Percentiles rank a stretch among this genome's conserved stretches.
These are phyloP conservation scores for Nebria salina DNA, from an alignment of 2,888 invertebrate species.

Conservation along the genomic window DNA sequence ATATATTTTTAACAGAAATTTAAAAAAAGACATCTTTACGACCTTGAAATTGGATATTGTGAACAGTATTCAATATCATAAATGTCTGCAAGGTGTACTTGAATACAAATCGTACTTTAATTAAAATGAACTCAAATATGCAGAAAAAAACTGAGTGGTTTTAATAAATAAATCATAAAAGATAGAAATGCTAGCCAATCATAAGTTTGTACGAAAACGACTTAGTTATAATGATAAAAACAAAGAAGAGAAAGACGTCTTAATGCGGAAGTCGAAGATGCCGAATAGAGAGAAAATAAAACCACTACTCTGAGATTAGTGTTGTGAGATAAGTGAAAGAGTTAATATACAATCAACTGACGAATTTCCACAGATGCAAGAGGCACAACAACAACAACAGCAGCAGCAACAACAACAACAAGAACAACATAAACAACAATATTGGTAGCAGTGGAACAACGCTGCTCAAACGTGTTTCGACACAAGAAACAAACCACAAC, in stretches of 20 bases:
- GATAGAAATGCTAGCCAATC: neutral
- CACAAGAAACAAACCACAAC: conserved; percentile 7
- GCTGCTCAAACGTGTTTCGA: conserved; percentile 5
- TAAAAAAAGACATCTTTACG: too few species aligned
- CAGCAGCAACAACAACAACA: neutral
- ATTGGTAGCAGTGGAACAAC: conserved; percentile 11
- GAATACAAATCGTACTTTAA: too few species aligned
- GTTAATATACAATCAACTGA: neutral
- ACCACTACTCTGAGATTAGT: neutral
- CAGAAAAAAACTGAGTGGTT: too few species aligned
- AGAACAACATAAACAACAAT: neutral
- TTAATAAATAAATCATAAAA: too few species aligned
- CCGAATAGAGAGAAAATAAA: neutral
- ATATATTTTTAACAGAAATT: too few species aligned
- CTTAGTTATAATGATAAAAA: neutral
- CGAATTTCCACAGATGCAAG: neutral
- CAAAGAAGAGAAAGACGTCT: neutral
- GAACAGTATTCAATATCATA: too few species aligned
- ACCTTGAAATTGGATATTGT: too few species aligned
- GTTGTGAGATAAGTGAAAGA: neutral
- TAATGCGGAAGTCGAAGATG: neutral
- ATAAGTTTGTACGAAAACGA: neutral
- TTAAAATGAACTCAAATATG: too few species aligned
- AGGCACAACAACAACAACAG: neutral
- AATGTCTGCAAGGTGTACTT: too few species aligned